phyloP scores from a whole-genome alignment of 2,113 vertebrate species.

The Hiodon alosoides region DNA sequence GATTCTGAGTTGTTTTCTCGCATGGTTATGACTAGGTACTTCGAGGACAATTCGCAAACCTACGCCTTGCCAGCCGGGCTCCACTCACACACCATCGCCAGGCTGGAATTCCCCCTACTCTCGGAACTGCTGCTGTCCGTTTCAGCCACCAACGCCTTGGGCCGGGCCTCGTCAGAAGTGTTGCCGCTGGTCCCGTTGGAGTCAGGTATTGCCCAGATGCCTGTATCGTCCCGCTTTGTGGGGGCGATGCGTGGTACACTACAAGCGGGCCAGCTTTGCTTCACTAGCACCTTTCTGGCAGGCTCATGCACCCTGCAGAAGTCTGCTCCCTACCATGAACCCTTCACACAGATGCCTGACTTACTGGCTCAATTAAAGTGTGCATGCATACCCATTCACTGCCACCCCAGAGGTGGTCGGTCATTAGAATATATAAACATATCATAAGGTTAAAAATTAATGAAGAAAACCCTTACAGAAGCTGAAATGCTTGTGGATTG shows the following conservation, averaged over 20 bases:
- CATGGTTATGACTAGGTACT: constrained; percentile 33
- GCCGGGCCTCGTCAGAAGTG: constrained; percentile 52
- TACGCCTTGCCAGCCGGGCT: constrained; percentile 37
- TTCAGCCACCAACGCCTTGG: constrained; percentile 68
- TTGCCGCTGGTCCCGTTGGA: constrained; percentile 67
- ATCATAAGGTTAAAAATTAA: no score
- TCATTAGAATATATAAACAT: no score
- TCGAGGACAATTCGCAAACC: not conserved
- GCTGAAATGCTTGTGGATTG: no score
- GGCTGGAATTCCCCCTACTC: constrained; percentile 57
- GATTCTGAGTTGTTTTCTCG: constrained; percentile 21
- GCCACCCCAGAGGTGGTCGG: not conserved
- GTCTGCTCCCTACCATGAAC: not conserved
- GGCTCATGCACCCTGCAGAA: not conserved
- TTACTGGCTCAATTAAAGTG: not conserved
- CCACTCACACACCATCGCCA: constrained; percentile 60
- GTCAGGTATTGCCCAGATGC: constrained; percentile 46
- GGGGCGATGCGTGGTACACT: not conserved
- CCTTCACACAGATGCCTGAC: not conserved
- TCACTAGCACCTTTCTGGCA: not conserved
- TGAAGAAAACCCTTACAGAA: no score
- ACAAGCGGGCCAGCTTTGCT: no score
- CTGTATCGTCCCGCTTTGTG: not conserved
- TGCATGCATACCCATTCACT: not conserved
- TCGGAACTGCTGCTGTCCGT: constrained; percentile 69